A percentile compares a stretch with the other conserved stretches of the same genome.
phyloP scores from a whole-genome alignment of 1,140 invertebrate species.

The Schlechtendalia chinensis region DNA sequence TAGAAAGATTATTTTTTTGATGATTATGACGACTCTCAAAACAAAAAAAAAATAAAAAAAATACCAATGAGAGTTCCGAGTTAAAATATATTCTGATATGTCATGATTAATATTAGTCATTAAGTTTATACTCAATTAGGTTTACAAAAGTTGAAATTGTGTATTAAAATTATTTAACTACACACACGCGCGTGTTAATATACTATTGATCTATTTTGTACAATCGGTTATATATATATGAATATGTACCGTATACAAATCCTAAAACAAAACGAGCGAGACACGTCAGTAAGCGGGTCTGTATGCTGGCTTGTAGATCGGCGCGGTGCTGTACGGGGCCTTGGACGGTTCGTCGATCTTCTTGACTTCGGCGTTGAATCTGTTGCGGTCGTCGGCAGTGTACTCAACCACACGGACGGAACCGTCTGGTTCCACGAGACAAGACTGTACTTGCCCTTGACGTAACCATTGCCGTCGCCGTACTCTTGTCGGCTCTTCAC shows the following conservation, averaged over 20 bases:
- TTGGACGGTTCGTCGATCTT: constrained; percentile 52
- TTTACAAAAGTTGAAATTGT: not conserved
- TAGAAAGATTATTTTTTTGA: no score
- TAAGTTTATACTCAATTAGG: no score
- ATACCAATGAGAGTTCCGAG: no score
- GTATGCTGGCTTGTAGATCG: constrained; percentile 53
- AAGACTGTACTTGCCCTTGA: constrained; percentile 48
- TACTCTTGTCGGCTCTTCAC: constrained; percentile 53
- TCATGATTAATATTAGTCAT: no score
- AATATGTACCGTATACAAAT: no score
- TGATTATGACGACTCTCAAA: no score
- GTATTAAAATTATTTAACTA: no score
- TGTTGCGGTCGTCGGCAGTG: constrained; percentile 63
- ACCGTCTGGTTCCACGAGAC: constrained; percentile 58
- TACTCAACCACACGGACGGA: constrained; percentile 59
- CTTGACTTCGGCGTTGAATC: constrained; percentile 67
- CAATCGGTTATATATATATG: no score
- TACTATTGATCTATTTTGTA: not conserved
- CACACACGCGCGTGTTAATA: constrained; percentile 49
- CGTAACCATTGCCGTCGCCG: constrained; percentile 53
- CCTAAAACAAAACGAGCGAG: no score
- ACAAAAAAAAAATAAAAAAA: no score
- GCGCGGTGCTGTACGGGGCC: constrained; percentile 44
- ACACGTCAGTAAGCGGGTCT: not conserved
- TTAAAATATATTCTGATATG: no score